Evolutionary conservation across 2,797 vertebrate species (phyloP).

Genomic region (Falco columbarius): DNA sequence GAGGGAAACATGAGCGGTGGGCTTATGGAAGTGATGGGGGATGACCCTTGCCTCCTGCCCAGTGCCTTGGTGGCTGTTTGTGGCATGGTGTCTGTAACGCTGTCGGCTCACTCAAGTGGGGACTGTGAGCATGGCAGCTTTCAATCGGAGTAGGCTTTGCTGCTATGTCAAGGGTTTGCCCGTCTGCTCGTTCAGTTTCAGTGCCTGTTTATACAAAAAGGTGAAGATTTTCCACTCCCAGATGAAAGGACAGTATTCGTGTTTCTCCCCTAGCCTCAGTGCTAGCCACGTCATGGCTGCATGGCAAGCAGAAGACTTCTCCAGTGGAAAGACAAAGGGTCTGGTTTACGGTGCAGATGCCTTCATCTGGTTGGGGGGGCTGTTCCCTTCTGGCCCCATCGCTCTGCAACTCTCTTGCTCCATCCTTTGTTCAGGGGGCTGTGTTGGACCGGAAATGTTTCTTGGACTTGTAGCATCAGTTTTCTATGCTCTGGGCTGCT

Average conservation of each 20-base stretch:
- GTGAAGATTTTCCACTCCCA: background rate
- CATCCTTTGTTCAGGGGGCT: background rate
- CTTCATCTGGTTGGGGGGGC: background rate
- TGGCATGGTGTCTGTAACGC: background rate
- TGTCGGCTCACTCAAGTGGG: rapidly evolving
- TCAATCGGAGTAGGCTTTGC: background rate
- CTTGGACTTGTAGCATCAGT: background rate
- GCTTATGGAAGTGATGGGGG: background rate
- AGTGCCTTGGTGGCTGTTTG: rapidly evolving
- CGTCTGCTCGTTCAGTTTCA: background rate
- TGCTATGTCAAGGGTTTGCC: background rate
- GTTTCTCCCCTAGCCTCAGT: background rate
- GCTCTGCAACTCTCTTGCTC: background rate
- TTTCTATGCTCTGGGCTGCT: background rate
- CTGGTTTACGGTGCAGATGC: rapidly evolving
- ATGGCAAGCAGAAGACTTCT: background rate
- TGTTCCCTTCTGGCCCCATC: rapidly evolving
- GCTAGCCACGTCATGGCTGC: background rate
- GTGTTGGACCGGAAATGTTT: no score
- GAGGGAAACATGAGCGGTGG: rapidly evolving
- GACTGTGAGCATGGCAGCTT: background rate
- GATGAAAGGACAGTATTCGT: background rate
- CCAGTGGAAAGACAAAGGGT: background rate
- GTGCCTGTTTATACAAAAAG: background rate
- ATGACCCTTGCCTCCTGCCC: background rate